Evolutionary conservation across 2,797 vertebrate species (phyloP), one percentile per base, ranked within the genome.

Genomic region (Botia kubotai): DNA sequence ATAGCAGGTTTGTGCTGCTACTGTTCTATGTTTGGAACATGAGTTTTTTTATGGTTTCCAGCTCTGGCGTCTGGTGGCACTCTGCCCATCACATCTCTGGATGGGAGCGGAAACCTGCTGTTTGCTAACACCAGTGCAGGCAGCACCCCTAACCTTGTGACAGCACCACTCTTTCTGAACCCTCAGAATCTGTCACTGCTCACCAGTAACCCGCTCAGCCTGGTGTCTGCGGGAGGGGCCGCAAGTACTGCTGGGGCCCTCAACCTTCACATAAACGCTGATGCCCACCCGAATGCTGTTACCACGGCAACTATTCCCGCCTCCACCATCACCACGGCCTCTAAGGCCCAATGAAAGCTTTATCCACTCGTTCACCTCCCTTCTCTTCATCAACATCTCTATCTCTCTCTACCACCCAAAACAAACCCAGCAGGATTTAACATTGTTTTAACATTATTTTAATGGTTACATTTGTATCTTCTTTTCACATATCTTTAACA

Each of bases 161-260:
- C 97, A 81, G 96, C 96, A 57, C 97, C 97, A 36, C 94, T 99
- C 89, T 98, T 99, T 93, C 94, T 99, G 91, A 98, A 96, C 91
- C 97, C 97, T 88, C 98, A 98, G 94, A 99, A 97, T 94, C 96
- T 99, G 90, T 99, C 97, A 88, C 94, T 99, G 93, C 96, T 99
- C 92, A 97, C 98, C 95, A 98, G 97, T 95, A 98, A 97, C 93
- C 98, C 98, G 0, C 95, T 99, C 87, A 99, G 97, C 93, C 93
- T 99, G 94, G 95, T 99, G 92, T 97, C 97, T 67, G 94, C 97
- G 1, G 95, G 95, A 21, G 93, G 92, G 80, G 92, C 93, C 46
- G 90, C 93, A 67, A 91, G 95, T 72, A 94, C 92, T 86, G 93
- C 95, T 79, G 94, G 95, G 79, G 92, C 93, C 19, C 94, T 94